phyloP scores from a whole-genome alignment of 2,888 invertebrate species.

The Agonopterix subpropinquella region DNA sequence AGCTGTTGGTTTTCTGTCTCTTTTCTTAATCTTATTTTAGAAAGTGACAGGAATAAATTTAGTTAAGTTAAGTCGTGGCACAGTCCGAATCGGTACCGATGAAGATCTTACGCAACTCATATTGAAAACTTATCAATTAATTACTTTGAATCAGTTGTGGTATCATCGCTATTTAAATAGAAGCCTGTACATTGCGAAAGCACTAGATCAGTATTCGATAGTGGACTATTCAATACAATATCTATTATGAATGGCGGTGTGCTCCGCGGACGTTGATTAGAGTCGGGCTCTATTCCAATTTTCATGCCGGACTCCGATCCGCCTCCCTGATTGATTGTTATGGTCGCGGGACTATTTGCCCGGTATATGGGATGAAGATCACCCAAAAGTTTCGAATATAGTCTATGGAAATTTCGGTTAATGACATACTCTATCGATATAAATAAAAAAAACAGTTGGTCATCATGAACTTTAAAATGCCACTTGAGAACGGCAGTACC shows the following conservation, averaged over 20 bases:
- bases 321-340: slow-evolving; percentile 58
- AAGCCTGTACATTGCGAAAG: slow-evolving; percentile 37
- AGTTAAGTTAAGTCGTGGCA: too few relatives aligned
- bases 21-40: too few relatives aligned
- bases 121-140: slow-evolving; percentile 7
- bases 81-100: too few relatives aligned
- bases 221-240: slow-evolving; percentile 56
- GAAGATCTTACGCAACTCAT: too few relatives aligned
- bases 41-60: too few relatives aligned
- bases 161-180: slow-evolving; percentile 32
- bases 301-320: slow-evolving; percentile 49
- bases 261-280: slow-evolving; percentile 53
- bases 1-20: too few relatives aligned
- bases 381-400: background rate
- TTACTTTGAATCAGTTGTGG: slow-evolving; percentile 1
- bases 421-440: too few relatives aligned
- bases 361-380: slow-evolving; percentile 7
- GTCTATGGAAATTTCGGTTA: too few relatives aligned
- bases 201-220: slow-evolving; percentile 49
- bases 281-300: slow-evolving; percentile 56
- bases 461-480: too few relatives aligned
- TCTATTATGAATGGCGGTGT: slow-evolving; percentile 45
- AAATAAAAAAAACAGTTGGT: too few relatives aligned
- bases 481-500: too few relatives aligned
- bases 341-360: slow-evolving; percentile 19